Evolutionary conservation across 2,888 invertebrate species (phyloP), one percentile per base, ranked within the genome.

Genomic region (Anthophora plumipes): DNA sequence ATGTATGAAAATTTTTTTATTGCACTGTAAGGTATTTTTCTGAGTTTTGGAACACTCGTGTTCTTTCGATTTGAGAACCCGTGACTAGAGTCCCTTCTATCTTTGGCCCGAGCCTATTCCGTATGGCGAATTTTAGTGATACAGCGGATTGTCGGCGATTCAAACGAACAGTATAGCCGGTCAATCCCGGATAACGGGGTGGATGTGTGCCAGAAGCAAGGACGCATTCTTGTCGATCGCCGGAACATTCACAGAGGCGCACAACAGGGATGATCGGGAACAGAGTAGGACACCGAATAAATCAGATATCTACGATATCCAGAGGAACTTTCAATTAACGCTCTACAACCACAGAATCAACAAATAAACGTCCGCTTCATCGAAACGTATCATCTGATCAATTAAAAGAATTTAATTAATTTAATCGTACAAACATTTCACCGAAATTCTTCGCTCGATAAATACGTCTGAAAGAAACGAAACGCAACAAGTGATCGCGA

Each of bases 51-150:
- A 31, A 31, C 4, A 4, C 31, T 31, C 31, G 31, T 31, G 31
- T 48, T 43, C 25, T 20, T 48, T 7, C 54, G 17, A 7, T 59
- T 76, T 72, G 76, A 76, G 72, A 76, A 76, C 76, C 73, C 0
- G 55, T 31, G 12, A 43, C 11, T 22, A 37, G 12, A 22, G 67
- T 43, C 67, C 61, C 54, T 50, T 48, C 37, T 17, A 60, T 46
- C 46, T 48, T 48, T 46, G 20, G 39, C 60, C 37, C 77, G 43
- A 22, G 9, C 41, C 67, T 59, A 67, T 64, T 72, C 61, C 61
- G 72, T 54, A 59, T 71, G 71, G 61, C 68, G 55, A 69, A 68
- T 80, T 80, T 78, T 60, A 66, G 69, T 14, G 68, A 73, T 66
- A 78, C 63, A 61, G 37, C 55, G 57, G 50, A 74, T 74, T 48